Evolutionary conservation across 2,113 vertebrate genomes (phyloP).

Genomic region (Callocephalon fimbriatum): DNA sequence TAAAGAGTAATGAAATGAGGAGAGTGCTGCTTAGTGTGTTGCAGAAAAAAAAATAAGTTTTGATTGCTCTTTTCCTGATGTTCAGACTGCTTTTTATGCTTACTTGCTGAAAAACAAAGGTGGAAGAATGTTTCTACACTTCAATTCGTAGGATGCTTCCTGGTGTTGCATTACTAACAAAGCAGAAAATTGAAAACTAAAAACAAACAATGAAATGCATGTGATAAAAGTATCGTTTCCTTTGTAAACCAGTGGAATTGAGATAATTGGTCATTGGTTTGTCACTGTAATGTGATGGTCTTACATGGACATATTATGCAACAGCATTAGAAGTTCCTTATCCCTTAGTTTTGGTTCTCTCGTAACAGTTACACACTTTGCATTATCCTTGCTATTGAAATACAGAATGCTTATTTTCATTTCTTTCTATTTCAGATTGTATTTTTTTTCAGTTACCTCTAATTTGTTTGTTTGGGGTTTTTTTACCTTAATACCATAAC

Average conservation of each 20-base stretch:
- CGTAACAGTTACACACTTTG: neutral
- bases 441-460: neutral
- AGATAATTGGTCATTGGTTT: neutral
- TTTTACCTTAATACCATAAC: neutral
- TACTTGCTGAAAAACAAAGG: neutral
- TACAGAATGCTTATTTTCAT: neutral
- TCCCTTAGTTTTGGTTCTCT: neutral
- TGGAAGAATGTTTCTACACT: neutral
- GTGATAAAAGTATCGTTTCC: neutral
- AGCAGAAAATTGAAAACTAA: neutral
- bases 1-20: neutral
- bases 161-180: neutral
- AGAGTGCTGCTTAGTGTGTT: neutral
- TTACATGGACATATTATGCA: neutral
- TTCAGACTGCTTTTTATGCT: neutral
- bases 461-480: neutral
- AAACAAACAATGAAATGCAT: neutral
- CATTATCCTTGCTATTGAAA: neutral
- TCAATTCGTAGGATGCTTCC: neutral
- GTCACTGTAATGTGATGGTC: neutral
- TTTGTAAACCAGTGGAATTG: neutral
- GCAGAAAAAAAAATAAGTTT: neutral
- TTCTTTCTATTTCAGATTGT: neutral
- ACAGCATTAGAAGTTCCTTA: neutral
- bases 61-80: neutral